Evolutionary conservation across 2,888 invertebrate species (phyloP).

Genomic region (Acleris cristana): DNA sequence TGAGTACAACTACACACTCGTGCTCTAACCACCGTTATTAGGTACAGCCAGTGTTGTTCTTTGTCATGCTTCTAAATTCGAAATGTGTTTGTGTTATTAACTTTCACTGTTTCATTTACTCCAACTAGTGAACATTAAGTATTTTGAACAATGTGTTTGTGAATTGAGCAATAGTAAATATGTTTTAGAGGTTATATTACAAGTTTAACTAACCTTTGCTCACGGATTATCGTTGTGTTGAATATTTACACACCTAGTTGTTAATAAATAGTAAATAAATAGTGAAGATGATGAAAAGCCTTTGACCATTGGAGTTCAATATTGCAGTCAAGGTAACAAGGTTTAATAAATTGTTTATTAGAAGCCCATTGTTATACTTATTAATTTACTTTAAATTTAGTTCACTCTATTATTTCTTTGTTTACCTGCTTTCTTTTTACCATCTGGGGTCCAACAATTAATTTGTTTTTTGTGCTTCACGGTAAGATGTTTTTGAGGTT

Average conservation of each 20-base stretch:
- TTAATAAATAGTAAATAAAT: slow-evolving; percentile 9
- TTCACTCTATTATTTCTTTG: no score
- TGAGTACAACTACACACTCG: slow-evolving; percentile 62
- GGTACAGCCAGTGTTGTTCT: slow-evolving; percentile 7
- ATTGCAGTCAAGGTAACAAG: no score
- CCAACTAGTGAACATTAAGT: background rate
- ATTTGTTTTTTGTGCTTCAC: no score
- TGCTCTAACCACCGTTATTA: slow-evolving; percentile 18
- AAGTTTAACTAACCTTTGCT: slow-evolving; percentile 12
- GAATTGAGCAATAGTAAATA: slow-evolving; percentile 4
- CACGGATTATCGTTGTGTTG: slow-evolving; percentile 1
- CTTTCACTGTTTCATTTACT: slow-evolving; percentile 27
- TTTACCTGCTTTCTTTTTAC: no score
- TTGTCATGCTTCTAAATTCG: slow-evolving; percentile 7
- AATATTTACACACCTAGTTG: slow-evolving; percentile 10
- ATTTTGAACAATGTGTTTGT: background rate
- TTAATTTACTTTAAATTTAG: no score
- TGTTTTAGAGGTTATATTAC: slow-evolving; percentile 3
- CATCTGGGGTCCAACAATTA: no score
- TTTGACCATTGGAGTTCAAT: background rate
- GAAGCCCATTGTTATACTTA: no score
- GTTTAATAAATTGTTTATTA: no score
- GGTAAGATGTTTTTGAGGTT: no score
- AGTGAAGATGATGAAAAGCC: background rate
- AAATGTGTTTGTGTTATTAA: slow-evolving; percentile 16